These are phyloP conservation scores for Saccopteryx leptura DNA, from an alignment of 2,113 vertebrate genomes.

Conservation along the genomic window DNA sequence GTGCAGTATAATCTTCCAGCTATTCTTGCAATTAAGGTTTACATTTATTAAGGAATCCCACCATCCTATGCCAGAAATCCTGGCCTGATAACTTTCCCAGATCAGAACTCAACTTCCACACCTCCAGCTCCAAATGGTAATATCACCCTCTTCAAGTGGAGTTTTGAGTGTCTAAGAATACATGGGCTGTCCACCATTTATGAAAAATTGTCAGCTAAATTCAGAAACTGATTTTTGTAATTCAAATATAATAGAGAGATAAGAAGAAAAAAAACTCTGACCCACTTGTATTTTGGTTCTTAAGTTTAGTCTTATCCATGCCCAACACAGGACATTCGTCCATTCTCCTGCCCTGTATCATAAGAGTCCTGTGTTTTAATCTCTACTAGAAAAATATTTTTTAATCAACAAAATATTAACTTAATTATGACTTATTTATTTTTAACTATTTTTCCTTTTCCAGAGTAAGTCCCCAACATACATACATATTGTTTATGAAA, in stretches of 20 bases:
- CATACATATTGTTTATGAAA: background rate
- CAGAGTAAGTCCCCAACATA: background rate
- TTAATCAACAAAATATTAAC: background rate
- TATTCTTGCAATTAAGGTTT: background rate
- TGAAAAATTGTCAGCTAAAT: background rate
- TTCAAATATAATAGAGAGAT: background rate
- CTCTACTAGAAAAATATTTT: background rate
- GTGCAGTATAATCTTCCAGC: background rate
- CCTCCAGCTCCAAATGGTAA: slow-evolving; percentile 9
- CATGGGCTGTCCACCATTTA: background rate
- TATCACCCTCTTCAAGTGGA: background rate
- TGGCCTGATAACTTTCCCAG: background rate
- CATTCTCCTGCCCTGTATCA: background rate
- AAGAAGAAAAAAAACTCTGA: background rate
- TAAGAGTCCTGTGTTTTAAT: background rate
- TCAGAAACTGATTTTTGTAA: background rate
- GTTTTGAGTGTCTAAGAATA: background rate
- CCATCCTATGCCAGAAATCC: background rate
- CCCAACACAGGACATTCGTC: background rate
- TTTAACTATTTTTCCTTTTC: slow-evolving; percentile 1
- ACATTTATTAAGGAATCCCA: slow-evolving; percentile 26
- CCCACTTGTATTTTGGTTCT: background rate
- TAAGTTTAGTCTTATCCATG: background rate
- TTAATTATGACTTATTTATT: background rate
- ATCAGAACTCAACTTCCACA: background rate